These are phyloP conservation scores for Loxodonta africana DNA, from an alignment of 2,113 vertebrate genomes.

Conservation along the genomic window DNA sequence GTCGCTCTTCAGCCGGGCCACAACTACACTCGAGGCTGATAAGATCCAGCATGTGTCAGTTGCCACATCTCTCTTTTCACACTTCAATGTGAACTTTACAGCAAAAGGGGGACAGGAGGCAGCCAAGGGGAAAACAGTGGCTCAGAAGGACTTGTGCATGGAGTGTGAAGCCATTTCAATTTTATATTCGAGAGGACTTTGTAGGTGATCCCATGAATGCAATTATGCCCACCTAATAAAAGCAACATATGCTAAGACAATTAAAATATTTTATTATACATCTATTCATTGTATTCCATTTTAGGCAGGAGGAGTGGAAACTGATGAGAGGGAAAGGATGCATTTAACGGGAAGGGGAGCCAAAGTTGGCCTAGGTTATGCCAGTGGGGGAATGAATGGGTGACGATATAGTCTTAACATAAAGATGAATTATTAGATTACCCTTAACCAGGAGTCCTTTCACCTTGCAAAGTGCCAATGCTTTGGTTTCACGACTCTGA, in stretches of 20 bases:
- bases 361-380: background rate
- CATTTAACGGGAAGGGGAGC: conserved; percentile 73
- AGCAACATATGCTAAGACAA: conserved; percentile 99
- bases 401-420: background rate
- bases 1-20: conserved; percentile 93
- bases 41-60: conserved; percentile 95
- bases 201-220: conserved; percentile 98
- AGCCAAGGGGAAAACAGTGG: conserved; percentile 97
- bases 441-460: conserved; percentile 78
- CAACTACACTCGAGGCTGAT: conserved; percentile 93
- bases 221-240: conserved; percentile 99
- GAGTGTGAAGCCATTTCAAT: conserved; percentile 99
- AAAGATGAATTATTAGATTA: conserved; percentile 78
- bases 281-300: conserved; percentile 96
- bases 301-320: conserved; percentile 81
- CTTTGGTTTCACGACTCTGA: background rate
- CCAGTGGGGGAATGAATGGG: background rate
- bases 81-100: conserved; percentile 96
- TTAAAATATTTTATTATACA: conserved; percentile 99
- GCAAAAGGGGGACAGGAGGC: conserved; percentile 93
- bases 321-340: conserved; percentile 81
- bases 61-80: conserved; percentile 94
- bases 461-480: conserved; percentile 56
- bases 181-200: conserved; percentile 98
- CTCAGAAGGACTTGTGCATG: conserved; percentile 98